Evolutionary conservation across 2,888 invertebrate genomes (phyloP), one percentile per base, ranked within the genome.

Genomic region (Trissolcus japonicus): DNA sequence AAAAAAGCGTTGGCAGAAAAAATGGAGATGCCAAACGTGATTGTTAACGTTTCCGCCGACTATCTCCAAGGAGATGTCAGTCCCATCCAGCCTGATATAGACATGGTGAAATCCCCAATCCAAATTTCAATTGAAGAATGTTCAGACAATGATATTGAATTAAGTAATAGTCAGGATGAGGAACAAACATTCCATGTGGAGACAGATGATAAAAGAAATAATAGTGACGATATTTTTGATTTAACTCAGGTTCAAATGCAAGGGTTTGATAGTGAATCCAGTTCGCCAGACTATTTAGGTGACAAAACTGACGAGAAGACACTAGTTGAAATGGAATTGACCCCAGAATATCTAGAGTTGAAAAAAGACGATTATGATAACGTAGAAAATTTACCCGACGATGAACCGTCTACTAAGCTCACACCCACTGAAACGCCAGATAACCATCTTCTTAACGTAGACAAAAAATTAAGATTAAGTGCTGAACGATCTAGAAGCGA

Each of bases 401-500:
- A 88, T 75, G 87, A 85, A 40, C 85, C 85, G 0, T n/a, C 55
- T 3, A 80, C 80, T 40, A 80, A 85, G 57, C 46, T 75, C 68
- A 53, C 68, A 66, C 62, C 63, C 17, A 63, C 75, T 56, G 83
- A 82, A 16, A 72, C 60, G 4, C 59, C 60, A 0, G 84, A 82
- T 48, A 68, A 72, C 4, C 84, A 85, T 74, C 83, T 80, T 35
- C 72, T 87, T 6, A 82, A 84, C 21, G 79, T 85, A 3, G 88
- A 89, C 40, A 88, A 83, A 67, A 89, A 89, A 79, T 88, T 93
- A 3, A 93, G 94, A 84, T 88, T 94, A 21, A 94, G 93, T 80
- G 92, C 94, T 0, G 95, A 95, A 85, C 93, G 94, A 74, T 95
- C 95, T 0, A 91, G 93, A 80, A 95, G 95, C 82, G 95, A 95